Evolutionary conservation across 2,113 vertebrate genomes (phyloP), one percentile per base, ranked within the genome.

Genomic region (Cheilinus undulatus): DNA sequence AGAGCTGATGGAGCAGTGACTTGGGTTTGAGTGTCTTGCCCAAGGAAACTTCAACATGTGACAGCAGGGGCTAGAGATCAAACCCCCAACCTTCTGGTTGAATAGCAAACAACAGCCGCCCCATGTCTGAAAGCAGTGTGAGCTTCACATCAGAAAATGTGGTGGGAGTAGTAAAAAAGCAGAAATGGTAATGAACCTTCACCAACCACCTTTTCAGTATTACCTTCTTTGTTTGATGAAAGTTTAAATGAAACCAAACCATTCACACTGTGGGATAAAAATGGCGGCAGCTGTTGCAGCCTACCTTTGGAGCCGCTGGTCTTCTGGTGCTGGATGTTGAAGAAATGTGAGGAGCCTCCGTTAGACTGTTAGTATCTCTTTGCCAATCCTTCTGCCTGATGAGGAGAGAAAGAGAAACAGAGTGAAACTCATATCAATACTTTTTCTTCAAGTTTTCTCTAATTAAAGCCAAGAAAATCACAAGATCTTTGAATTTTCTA

Each of bases 281-380:
- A n/a, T n/a, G n/a, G n/a, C n/a, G n/a, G n/a, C n/a, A n/a, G n/a
- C 7, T 15, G 24, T 22, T 6, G 48, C 20, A 46, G 10, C 83
- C 53, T 83, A 83, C 84, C 84, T 83, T 53, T 40, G 1, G 69
- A 42, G 22, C 22, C 12, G 57, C 60, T 58, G 60, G 53, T 66
- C 54, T 23, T 70, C 59, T 66, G 43, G 17, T 20, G 34, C 49
- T 40, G 32, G 46, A 72, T 45, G 48, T 26, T 8, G 63, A 45
- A 26, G 27, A 46, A 46, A 34, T 60, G 36, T 30, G 45, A 30
- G 3, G 48, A 66, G 46, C 22, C 19, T 30, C 32, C 61, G 38
- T 83, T 51, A 80, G 40, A 53, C 50, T 32, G 62, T 59, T 34
- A 70, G 60, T 48, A 73, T 65, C 40, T 45, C 76, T 51, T 17